phyloP scores from a whole-genome alignment of 1,140 invertebrate species.

The Caenorhabditis inopinata region DNA sequence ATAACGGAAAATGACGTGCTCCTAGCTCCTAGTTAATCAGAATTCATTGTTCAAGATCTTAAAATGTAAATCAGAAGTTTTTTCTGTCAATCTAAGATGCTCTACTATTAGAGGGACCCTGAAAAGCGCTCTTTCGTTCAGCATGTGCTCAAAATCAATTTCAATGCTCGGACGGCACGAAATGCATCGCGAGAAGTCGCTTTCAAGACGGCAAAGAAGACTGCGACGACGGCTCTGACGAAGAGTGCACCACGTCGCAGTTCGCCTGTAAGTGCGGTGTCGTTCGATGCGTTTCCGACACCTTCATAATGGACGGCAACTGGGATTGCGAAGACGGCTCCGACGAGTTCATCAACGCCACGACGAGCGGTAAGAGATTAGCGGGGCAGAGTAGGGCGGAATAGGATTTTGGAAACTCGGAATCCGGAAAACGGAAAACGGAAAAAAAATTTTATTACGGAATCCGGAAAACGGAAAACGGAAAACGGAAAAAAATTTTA shows the following conservation, averaged over 20 bases:
- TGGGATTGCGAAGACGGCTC: conserved; percentile 57
- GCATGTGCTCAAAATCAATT: conserved; percentile 51
- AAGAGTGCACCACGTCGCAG: conserved; percentile 53
- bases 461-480: too few species aligned
- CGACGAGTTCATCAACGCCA: conserved; percentile 55
- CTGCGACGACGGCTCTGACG: conserved; percentile 50
- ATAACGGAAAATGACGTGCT: too few species aligned
- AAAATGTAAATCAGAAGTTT: too few species aligned
- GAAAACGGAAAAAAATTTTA: too few species aligned
- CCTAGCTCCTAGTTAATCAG: too few species aligned
- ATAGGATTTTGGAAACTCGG: background rate
- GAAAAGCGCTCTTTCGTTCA: conserved; percentile 36
- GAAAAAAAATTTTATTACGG: too few species aligned
- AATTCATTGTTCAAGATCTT: too few species aligned
- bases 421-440: too few species aligned
- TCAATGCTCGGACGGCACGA: conserved; percentile 43
- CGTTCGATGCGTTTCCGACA: conserved; percentile 52
- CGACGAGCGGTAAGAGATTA: conserved; percentile 29
- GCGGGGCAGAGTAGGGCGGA: too few species aligned
- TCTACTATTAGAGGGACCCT: too few species aligned
- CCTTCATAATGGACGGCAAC: conserved; percentile 52
- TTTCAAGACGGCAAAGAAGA: conserved; percentile 51
- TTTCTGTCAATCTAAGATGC: too few species aligned
- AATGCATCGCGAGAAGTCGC: conserved; percentile 28
- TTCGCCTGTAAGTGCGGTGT: conserved; percentile 62